Evolutionary conservation across 2,797 vertebrate species (phyloP).

Genomic region (Pogonophryne albipinna): DNA sequence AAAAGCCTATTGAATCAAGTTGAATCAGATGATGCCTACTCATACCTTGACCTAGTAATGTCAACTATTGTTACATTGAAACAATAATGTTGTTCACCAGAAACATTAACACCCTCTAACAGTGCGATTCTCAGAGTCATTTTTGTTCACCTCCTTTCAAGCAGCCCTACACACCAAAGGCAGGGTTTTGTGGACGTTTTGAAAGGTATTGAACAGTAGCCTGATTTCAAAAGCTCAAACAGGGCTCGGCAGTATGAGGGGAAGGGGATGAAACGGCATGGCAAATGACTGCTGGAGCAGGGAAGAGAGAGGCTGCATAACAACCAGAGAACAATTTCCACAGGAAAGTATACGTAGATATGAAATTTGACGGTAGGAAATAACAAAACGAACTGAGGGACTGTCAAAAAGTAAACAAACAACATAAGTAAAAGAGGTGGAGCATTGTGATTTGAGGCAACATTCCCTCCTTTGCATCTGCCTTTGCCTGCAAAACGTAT

Average conservation of each 20-base stretch:
- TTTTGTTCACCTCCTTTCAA: slow-evolving; percentile 18
- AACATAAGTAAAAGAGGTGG: slow-evolving; percentile 43
- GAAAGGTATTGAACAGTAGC: slow-evolving; percentile 52
- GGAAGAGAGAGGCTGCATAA: slow-evolving; percentile 64
- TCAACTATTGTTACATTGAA: background rate
- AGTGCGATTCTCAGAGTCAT: background rate
- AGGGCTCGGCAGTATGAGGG: slow-evolving; percentile 47
- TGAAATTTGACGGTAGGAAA: slow-evolving; percentile 63
- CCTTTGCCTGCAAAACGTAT: slow-evolving; percentile 45
- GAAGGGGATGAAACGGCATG: slow-evolving; percentile 79
- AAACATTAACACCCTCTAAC: slow-evolving; percentile 3
- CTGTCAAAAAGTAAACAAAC: slow-evolving; percentile 59
- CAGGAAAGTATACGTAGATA: slow-evolving; percentile 52
- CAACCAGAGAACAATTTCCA: slow-evolving; percentile 61
- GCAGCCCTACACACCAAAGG: slow-evolving; percentile 33
- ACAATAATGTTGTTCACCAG: background rate
- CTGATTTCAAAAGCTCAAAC: slow-evolving; percentile 72
- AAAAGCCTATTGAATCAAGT: background rate
- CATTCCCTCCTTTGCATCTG: slow-evolving; percentile 33
- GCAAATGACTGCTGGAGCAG: slow-evolving; percentile 70
- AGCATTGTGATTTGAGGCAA: slow-evolving; percentile 40
- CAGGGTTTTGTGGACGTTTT: slow-evolving; percentile 49
- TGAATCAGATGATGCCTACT: background rate
- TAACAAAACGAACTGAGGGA: slow-evolving; percentile 37
- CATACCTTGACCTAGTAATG: background rate